These are phyloP conservation scores for Parapsyche elsis DNA, from an alignment of 1,140 invertebrate species.

Conservation along the genomic window DNA sequence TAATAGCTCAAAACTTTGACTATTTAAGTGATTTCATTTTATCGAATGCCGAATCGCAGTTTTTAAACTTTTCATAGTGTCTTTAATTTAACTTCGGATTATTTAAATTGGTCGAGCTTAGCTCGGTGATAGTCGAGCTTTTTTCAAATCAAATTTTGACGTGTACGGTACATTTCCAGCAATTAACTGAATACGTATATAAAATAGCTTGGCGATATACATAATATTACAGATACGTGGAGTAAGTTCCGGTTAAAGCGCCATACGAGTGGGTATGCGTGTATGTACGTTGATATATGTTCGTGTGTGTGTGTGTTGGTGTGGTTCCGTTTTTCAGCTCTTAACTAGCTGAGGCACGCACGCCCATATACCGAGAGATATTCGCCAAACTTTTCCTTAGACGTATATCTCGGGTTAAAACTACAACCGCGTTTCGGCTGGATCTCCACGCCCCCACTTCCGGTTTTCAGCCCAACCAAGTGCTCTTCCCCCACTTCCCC, in stretches of 20 bases:
- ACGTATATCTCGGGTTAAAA: constrained; percentile 53
- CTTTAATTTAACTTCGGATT: too few relatives aligned
- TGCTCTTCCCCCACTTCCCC: constrained; percentile 22
- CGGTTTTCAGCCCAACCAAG: background rate
- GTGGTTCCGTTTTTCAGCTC: constrained; percentile 45
- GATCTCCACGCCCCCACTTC: constrained; percentile 30
- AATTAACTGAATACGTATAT: background rate
- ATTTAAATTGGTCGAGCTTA: too few relatives aligned
- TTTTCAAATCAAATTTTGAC: too few relatives aligned
- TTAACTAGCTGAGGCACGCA: constrained; percentile 47
- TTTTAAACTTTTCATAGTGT: too few relatives aligned
- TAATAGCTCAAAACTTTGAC: too few relatives aligned
- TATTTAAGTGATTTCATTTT: too few relatives aligned
- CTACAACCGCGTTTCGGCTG: constrained; percentile 48
- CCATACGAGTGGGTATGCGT: background rate
- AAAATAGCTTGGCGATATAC: too few relatives aligned
- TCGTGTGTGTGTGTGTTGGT: constrained; percentile 12
- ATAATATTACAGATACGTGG: too few relatives aligned
- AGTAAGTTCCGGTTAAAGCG: too few relatives aligned
- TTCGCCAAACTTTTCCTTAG: constrained; percentile 55
- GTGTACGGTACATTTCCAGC: background rate
- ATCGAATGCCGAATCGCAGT: too few relatives aligned
- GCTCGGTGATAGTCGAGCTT: too few relatives aligned
- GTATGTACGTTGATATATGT: background rate
- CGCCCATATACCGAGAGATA: constrained; percentile 49